Evolutionary conservation across 1,140 invertebrate genomes (phyloP), one percentile per base, ranked within the genome.

Genomic region (Venustaconcha ellipsiformis): DNA sequence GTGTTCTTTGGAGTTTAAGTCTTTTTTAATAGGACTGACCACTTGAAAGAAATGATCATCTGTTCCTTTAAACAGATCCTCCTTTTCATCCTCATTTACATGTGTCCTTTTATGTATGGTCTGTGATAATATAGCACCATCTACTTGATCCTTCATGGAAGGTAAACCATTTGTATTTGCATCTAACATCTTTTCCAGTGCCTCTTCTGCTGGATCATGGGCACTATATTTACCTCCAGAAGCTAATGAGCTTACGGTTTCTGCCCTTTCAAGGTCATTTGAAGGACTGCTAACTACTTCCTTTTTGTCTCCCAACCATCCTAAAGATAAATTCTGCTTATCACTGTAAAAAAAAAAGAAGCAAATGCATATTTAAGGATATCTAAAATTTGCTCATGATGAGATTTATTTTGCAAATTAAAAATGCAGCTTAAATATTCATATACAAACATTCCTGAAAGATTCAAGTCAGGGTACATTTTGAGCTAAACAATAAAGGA

Each of bases 201-300:
- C 69, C 6, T 72, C 65, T 20, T 72, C 69, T 26, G 63, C 70
- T 8, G 63, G 56, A 75, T 76, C 70, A 58, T 64, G 73, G n/a
- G 68, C 60, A 70, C 72, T 76, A 55, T 79, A 72, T 71, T 68
- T 76, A 56, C 82, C 79, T 58, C 72, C 77, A 1, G 82, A 83
- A 1, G 79, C 78, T 56, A 78, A 48, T 62, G 81, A 83, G 72
- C 81, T 83, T 13, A 78, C 64, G 18, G 79, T 83, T 57, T 83
- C 81, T 60, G 74, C 72, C 68, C 67, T 78, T 23, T 78, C 73
- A 70, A 75, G 58, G 20, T 78, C 79, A 72, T 66, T 68, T 4
- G 72, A 74, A 18, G 67, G 72, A 18, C 62, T 59, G n/a, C 73
- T 79, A 26, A 63, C 37, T 14, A 20, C 60, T 23, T 72, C 74